Base-by-base conservation (phyloP, 1,140 invertebrate genomes). In the Melitaea cinxia region DNA sequence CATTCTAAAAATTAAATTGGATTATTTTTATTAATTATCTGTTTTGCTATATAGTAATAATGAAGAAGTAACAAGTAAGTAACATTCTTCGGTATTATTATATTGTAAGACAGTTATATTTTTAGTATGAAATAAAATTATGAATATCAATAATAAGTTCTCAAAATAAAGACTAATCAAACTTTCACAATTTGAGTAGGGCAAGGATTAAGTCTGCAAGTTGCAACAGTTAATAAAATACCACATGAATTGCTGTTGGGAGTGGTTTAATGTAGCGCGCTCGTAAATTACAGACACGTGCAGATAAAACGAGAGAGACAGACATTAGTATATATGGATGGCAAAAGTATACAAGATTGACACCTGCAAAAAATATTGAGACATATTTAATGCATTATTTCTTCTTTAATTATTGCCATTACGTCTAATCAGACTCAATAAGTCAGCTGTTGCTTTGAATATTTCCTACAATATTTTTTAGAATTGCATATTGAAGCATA, bases 151-250 rank as follows among this genome's bases (percentile, higher is more conserved):
- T 35, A 19, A 33, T 47, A 61, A 30, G 23, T n/a, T n/a, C 35
- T 55, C 52, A 63, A 52, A 17, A 19, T 37, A 12, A 28, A 60
- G 58, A 60, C 15, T 19, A 26, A 39, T 53, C 10, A 42, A 6
- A 28, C 39, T 61, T 67, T 67, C 52, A 61, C 50, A 54, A 61
- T 55, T 56, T 61, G 52, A 54, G 37, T 57, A 42, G 52, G 58
- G 21, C 65, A 67, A 67, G 58, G 58, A 61, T 60, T 57, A 30
- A 53, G 42, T 56, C 52, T 67, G 58, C 42, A 49, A 60, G 57
- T 60, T 61, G 52, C 65, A 66, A 60, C 56, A 66, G 30, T 37
- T 45, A 42, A 59, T 59, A 58, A 66, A 60, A 66, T 54, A 49
- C 21, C 57, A 39, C 56, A 37, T 66, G 56, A 47, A 66, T 57